Conservation (phyloP, 2,888 invertebrate genomes). For the Halictus ligatus region DNA sequence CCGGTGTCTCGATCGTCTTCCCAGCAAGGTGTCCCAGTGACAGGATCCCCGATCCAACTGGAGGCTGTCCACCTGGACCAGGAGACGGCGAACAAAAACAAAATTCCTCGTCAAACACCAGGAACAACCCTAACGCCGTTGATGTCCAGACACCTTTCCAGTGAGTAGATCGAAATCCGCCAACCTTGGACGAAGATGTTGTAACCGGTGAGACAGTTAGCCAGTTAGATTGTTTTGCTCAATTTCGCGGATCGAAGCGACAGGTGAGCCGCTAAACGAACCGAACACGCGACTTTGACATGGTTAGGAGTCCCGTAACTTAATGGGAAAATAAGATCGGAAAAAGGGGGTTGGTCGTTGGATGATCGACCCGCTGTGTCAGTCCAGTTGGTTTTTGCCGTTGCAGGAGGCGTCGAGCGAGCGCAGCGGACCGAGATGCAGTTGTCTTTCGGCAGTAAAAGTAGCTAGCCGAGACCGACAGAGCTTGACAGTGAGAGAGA, state of each 20-base stretch:
- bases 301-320: slow-evolving; percentile 9
- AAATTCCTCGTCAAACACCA: neutral
- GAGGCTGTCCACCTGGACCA: neutral
- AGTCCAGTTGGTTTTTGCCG: slow-evolving; percentile 28
- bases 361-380: neutral
- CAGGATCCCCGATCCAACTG: neutral
- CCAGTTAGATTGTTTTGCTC: neutral
- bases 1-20: slow-evolving; percentile 58
- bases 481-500: neutral
- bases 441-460: slow-evolving; percentile 44
- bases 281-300: neutral
- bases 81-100: neutral
- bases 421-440: slow-evolving; percentile 63
- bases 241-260: neutral
- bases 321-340: neutral
- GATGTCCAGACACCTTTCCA: slow-evolving; percentile 65
- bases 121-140: slow-evolving; percentile 46
- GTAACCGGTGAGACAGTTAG: neutral
- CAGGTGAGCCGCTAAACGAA: neutral
- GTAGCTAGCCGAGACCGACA: slow-evolving; percentile 55
- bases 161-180: slow-evolving; percentile 65
- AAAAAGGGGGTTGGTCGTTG: neutral
- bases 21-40: neutral
- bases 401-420: slow-evolving; percentile 53
- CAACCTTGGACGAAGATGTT: neutral